Evolutionary conservation across 2,113 vertebrate species (phyloP), one percentile per base, ranked within the genome.

Genomic region (Baryphthengus martii): DNA sequence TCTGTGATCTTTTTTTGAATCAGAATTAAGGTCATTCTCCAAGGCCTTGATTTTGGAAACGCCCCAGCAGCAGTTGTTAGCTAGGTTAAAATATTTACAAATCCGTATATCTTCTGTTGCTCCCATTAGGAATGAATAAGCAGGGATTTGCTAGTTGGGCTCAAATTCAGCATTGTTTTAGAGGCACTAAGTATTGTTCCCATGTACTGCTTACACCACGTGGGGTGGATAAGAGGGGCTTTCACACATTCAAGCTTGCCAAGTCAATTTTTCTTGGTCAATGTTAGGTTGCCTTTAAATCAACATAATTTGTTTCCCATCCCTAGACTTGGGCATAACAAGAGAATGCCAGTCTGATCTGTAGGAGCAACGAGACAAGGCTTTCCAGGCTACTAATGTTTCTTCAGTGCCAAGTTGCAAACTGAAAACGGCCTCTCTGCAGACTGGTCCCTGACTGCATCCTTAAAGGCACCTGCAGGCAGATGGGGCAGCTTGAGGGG

Each of bases 51-150:
- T 89, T 96, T 95, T 94, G 92, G 85, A 96, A 97, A 95, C 71
- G 90, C 96, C 94, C 93, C 95, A 85, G 91, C 87, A 93, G 95
- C 85, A 66, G 83, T 88, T 85, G 76, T 93, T 95, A 96, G 95
- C 82, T 83, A 63, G 62, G 90, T 87, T 96, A 78, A 95, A 97
- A 96, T 96, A 96, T 96, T 95, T 96, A 93, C 90, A 92, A 95
- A 95, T 92, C 82, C 2, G 0, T 83, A 3, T 84, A 81, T 89
- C 88, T 89, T 80, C 70, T 92, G 52, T 49, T 78, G 83, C 59
- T 94, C 79, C 63, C 2, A 0, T 90, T 93, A 88, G 89, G 88
- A 95, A 89, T 71, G 85, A 96, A 88, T 85, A 94, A 95, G 59
- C 87, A 85, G 89, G 83, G 94, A 89, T 97, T 90, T 95, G 63